A percentile compares a stretch with the other conserved stretches of the same genome.
Evolutionary conservation across 1,140 invertebrate genomes (phyloP).

Genomic region (Pseudomyrmex flavicornis): DNA sequence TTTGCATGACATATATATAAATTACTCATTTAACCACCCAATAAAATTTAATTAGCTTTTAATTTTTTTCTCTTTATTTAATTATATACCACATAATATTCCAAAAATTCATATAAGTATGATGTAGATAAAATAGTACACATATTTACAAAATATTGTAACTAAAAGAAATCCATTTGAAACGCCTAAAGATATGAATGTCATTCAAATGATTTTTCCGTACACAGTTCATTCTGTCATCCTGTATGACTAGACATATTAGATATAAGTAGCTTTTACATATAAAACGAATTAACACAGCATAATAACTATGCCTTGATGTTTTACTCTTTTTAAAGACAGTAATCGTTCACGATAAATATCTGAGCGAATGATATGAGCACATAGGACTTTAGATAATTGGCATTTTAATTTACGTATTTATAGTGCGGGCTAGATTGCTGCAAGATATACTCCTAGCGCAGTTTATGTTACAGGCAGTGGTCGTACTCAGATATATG

Average conservation of each 20-base stretch:
- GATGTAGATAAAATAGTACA: conserved; percentile 79
- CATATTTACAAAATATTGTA: conserved; percentile 81
- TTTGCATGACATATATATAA: neutral
- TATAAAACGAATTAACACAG: conserved; percentile 51
- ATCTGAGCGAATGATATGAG: conserved; percentile 70
- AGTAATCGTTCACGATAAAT: conserved; percentile 31
- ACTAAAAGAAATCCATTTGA: conserved; percentile 71
- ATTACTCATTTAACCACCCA: neutral
- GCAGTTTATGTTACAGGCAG: conserved; percentile 65
- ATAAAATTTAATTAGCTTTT: too few species aligned
- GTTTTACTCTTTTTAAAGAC: conserved; percentile 15
- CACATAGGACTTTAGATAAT: conserved; percentile 54
- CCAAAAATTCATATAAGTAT: conserved; percentile 75
- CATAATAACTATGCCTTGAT: conserved; percentile 5
- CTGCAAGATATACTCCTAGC: conserved; percentile 67
- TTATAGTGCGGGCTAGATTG: conserved; percentile 49
- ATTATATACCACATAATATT: conserved; percentile 75
- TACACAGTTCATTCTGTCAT: conserved; percentile 64
- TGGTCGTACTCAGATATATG: neutral
- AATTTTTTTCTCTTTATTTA: conserved; percentile 70
- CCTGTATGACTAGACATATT: conserved; percentile 73
- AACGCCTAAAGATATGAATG: conserved; percentile 71
- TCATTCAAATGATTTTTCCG: conserved; percentile 66
- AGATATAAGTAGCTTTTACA: conserved; percentile 59
- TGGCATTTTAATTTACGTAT: conserved; percentile 58